Conservation (phyloP, 2,797 vertebrate genomes). For the Pangasius macronema region DNA sequence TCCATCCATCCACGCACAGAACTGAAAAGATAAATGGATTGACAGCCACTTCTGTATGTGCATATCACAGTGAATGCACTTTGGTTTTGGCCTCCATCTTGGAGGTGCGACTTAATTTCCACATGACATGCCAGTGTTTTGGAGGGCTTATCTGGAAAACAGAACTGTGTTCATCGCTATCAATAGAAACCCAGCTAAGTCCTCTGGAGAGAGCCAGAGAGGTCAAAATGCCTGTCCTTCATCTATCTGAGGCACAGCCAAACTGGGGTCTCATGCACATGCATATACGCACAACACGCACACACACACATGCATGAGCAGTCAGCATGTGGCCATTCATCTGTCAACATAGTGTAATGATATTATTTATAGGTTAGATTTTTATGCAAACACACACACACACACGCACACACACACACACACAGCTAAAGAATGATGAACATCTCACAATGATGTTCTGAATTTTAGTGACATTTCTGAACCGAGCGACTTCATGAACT, state of each 20-base stretch:
- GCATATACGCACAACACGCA: slow-evolving; percentile 26
- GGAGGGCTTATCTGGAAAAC: slow-evolving; percentile 39
- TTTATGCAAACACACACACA: not conserved
- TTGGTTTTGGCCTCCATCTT: slow-evolving; percentile 2
- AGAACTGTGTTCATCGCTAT: slow-evolving; percentile 61
- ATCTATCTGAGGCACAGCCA: slow-evolving; percentile 39
- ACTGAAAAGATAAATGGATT: slow-evolving; percentile 36
- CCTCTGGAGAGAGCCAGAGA: slow-evolving; percentile 20
- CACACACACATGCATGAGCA: slow-evolving; percentile 7
- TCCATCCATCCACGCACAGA: slow-evolving; percentile 56
- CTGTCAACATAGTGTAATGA: slow-evolving; percentile 6
- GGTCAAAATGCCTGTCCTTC: slow-evolving; percentile 55
- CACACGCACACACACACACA: not conserved
- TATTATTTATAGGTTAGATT: slow-evolving; percentile 22
- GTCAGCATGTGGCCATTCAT: slow-evolving; percentile 30
- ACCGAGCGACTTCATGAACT: not conserved
- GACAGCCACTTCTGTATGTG: not conserved
- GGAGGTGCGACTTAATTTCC: slow-evolving; percentile 12
- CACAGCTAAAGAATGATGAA: slow-evolving; percentile 29
- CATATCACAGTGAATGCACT: not conserved
- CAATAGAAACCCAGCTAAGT: slow-evolving; percentile 67
- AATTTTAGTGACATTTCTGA: slow-evolving; percentile 15
- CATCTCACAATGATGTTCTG: slow-evolving; percentile 25
- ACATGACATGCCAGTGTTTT: slow-evolving; percentile 29
- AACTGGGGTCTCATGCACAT: slow-evolving; percentile 8